These are phyloP conservation scores for Pseudobourletiella spinata DNA, from an alignment of 1,140 invertebrate species.

Conservation along the genomic window DNA sequence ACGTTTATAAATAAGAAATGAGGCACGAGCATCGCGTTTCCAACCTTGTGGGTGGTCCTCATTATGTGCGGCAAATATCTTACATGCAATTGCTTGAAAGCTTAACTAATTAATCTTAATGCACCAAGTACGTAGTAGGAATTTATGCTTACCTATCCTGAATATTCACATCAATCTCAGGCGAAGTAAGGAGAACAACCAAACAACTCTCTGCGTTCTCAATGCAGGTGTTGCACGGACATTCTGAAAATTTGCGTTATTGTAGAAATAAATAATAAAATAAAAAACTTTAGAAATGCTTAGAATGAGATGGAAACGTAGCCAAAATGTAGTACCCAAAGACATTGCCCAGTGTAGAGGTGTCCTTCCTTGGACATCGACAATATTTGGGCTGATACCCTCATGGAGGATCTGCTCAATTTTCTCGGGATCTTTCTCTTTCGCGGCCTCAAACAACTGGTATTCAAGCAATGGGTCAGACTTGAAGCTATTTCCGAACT, in stretches of 20 bases:
- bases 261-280: neutral
- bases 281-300: neutral
- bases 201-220: slow-evolving; percentile 21
- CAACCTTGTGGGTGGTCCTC: too few relatives aligned
- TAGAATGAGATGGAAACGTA: neutral
- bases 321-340: slow-evolving; percentile 9
- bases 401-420: slow-evolving; percentile 15
- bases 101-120: too few relatives aligned
- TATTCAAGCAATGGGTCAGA: too few relatives aligned
- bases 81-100: too few relatives aligned
- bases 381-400: slow-evolving; percentile 23
- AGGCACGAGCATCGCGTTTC: too few relatives aligned
- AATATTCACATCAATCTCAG: slow-evolving; percentile 8
- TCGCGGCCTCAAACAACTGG: slow-evolving; percentile 17
- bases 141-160: slow-evolving; percentile 6
- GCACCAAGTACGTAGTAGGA: too few relatives aligned
- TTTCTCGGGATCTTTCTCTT: slow-evolving; percentile 18
- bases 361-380: slow-evolving; percentile 19
- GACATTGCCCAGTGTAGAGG: slow-evolving; percentile 19
- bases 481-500: too few relatives aligned
- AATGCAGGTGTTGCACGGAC: slow-evolving; percentile 23
- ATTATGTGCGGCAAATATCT: too few relatives aligned
- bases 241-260: slow-evolving; percentile 16
- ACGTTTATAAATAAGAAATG: too few relatives aligned
- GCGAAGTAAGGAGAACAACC: slow-evolving; percentile 13